Evolutionary conservation across 2,888 invertebrate genomes (phyloP).

Genomic region (Drosophila flavopinicola): DNA sequence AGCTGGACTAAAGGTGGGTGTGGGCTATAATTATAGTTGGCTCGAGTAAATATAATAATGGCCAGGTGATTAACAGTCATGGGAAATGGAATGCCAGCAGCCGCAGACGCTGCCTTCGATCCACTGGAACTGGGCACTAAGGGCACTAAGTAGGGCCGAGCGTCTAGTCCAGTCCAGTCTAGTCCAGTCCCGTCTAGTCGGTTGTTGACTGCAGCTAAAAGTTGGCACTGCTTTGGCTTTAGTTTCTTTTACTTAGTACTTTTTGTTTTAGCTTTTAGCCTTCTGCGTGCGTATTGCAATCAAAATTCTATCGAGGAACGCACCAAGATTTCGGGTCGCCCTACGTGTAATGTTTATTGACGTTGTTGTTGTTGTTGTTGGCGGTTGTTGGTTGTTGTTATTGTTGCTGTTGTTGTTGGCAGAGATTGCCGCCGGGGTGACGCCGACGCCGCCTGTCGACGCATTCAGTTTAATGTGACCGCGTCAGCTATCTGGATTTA

Average conservation of each 20-base stretch:
- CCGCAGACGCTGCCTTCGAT: conserved; percentile 24
- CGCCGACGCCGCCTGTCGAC: conserved; percentile 51
- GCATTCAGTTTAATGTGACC: conserved; percentile 77
- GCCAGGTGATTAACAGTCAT: conserved; percentile 75
- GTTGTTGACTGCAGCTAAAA: conserved; percentile 36
- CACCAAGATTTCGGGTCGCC: conserved; percentile 68
- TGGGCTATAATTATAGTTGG: conserved; percentile 64
- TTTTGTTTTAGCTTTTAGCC: background rate
- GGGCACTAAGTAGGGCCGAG: conserved; percentile 38
- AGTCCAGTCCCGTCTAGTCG: conserved; percentile 26
- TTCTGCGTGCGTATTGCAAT: conserved; percentile 73
- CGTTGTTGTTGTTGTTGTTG: conserved; percentile 28
- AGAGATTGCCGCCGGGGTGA: conserved; percentile 35
- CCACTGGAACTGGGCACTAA: conserved; percentile 9
- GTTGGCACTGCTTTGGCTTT: conserved; percentile 13
- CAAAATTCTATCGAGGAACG: conserved; percentile 75
- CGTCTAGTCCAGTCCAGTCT: conserved; percentile 16
- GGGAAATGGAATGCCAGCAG: conserved; percentile 66
- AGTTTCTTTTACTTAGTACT: background rate
- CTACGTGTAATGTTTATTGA: conserved; percentile 54
- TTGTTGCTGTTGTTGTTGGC: background rate
- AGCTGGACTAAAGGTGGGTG: conserved; percentile 52
- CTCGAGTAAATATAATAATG: conserved; percentile 74
- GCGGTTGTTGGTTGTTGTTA: conserved; percentile 22
- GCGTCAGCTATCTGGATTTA: conserved; percentile 70